A percentile compares a stretch with the other conserved stretches of the same genome.
Conservation (phyloP, 2,113 vertebrate species). For the Tyrannus savana region DNA sequence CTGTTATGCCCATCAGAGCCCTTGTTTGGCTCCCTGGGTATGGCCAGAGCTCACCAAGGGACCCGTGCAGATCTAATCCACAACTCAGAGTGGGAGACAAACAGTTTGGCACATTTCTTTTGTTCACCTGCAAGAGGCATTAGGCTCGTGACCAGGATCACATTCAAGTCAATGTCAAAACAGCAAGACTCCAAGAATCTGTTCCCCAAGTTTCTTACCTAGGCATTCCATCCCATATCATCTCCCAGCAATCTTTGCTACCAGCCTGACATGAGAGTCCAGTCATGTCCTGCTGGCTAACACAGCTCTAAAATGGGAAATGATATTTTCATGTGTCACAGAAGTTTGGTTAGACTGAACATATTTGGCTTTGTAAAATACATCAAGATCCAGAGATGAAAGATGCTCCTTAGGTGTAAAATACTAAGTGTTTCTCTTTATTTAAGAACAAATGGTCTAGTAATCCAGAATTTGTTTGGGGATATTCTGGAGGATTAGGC, state of each 20-base stretch:
- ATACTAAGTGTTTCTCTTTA: background rate
- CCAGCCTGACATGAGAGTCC: background rate
- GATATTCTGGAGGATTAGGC: conserved; percentile 1
- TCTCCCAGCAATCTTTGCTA: background rate
- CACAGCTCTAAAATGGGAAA: background rate
- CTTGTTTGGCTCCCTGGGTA: background rate
- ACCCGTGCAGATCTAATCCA: background rate
- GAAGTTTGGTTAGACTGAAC: background rate
- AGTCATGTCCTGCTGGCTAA: background rate
- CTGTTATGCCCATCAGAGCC: background rate
- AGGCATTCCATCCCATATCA: background rate
- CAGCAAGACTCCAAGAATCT: background rate
- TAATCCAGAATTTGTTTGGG: background rate
- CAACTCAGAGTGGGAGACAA: background rate
- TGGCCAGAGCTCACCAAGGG: background rate
- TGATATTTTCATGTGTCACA: background rate
- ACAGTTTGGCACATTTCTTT: background rate
- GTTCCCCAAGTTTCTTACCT: background rate
- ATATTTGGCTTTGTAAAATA: background rate
- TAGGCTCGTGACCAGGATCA: background rate
- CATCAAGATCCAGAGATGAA: background rate
- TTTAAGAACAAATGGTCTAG: background rate
- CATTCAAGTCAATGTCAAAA: background rate
- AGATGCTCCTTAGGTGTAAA: background rate
- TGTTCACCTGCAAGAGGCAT: background rate